phyloP scores from a whole-genome alignment of 1,140 invertebrate genomes.

The Micrasema longulum region DNA sequence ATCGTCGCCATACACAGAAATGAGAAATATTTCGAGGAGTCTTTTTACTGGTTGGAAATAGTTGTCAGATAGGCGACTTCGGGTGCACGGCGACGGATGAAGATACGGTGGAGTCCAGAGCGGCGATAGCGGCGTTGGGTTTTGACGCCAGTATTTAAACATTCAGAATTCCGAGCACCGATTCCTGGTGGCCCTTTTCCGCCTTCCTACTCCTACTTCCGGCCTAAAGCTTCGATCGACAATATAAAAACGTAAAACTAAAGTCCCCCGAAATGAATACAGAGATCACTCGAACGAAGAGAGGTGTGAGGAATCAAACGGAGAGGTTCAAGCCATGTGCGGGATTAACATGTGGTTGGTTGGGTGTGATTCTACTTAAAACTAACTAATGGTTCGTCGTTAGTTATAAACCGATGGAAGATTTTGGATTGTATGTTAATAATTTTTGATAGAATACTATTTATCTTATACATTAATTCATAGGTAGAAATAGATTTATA shows the following conservation, averaged over 20 bases:
- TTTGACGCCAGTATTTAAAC: slow-evolving; percentile 9
- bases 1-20: too few species aligned
- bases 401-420: slow-evolving; percentile 41
- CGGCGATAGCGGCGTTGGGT: neutral
- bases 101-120: neutral
- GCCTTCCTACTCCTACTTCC: neutral
- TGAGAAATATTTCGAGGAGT: too few species aligned
- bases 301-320: neutral
- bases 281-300: neutral
- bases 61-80: too few species aligned
- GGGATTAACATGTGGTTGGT: slow-evolving; percentile 9
- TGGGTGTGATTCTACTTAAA: neutral
- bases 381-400: neutral
- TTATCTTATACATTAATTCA: slow-evolving; percentile 30
- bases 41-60: too few species aligned
- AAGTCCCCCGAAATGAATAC: neutral
- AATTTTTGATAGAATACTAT: slow-evolving; percentile 42
- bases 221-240: slow-evolving; percentile 32
- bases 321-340: neutral
- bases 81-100: too few species aligned
- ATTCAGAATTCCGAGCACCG: slow-evolving; percentile 8
- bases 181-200: slow-evolving; percentile 9
- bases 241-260: slow-evolving; percentile 32
- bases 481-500: slow-evolving; percentile 45
- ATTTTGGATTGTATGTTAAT: slow-evolving; percentile 44